A percentile compares a stretch with the other conserved stretches of the same genome.
These are phyloP conservation scores for cattle (Bos taurus) DNA, from an alignment of 2,113 vertebrate genomes.

Conservation along the genomic window ARS-UCD2.0 NC_037334.1:34310001-34310500, in stretches of 20 bases:
- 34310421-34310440: not conserved
- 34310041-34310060: not conserved
- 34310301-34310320: constrained; percentile 17
- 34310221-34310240: not conserved
- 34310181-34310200: not conserved
- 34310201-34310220: not conserved
- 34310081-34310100: not conserved
- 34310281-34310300: constrained; percentile 1
- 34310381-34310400: not conserved
- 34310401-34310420: not conserved
- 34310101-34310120: too few relatives aligned
- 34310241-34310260: not conserved
- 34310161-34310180: not conserved
- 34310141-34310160: not conserved
- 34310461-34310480: not conserved
- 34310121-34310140: not conserved
- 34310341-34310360: not conserved
- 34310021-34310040: not conserved
- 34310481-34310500: not conserved
- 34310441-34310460: not conserved
- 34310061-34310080: not conserved
- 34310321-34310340: not conserved
- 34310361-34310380: not conserved
- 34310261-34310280: constrained; percentile 2
- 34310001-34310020: not conserved